These are phyloP conservation scores for Conchocele bisecta DNA, from an alignment of 2,888 invertebrate species.

Conservation along the genomic window DNA sequence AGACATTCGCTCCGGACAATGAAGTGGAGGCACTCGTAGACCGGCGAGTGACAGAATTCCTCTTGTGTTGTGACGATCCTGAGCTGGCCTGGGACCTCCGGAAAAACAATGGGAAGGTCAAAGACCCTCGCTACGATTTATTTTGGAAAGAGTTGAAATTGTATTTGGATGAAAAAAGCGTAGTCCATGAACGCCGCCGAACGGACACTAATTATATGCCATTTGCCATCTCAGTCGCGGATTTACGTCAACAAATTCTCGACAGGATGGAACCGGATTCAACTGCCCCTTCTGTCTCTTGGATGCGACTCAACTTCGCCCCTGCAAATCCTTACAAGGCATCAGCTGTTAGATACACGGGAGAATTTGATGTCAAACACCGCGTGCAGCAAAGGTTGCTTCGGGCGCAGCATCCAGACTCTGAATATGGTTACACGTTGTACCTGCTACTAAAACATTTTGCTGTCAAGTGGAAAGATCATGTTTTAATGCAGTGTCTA, in stretches of 20 bases:
- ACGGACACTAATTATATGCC: constrained; percentile 14
- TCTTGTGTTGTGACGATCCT: constrained; percentile 36
- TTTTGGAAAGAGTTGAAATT: constrained; percentile 32
- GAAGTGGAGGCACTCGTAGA: constrained; percentile 16
- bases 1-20: constrained; percentile 11
- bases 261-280: constrained; percentile 1
- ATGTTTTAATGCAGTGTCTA: constrained; percentile 15
- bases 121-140: constrained; percentile 18
- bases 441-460: constrained; percentile 12
- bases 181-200: constrained; percentile 29
- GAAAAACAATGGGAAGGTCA: constrained; percentile 7
- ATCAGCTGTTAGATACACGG: constrained; percentile 19
- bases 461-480: constrained; percentile 16
- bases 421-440: neutral
- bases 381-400: constrained; percentile 28
- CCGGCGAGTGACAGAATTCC: constrained; percentile 16
- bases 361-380: constrained; percentile 19
- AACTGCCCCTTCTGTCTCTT: constrained; percentile 15
- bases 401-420: constrained; percentile 15
- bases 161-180: constrained; percentile 29
- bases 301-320: constrained; percentile 20
- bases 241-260: constrained; percentile 12
- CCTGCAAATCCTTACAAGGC: constrained; percentile 11
- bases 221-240: constrained; percentile 17
- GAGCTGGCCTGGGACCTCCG: constrained; percentile 20